Conservation (phyloP, 2,113 vertebrate species). For the Reinhardtius hippoglossoides region DNA sequence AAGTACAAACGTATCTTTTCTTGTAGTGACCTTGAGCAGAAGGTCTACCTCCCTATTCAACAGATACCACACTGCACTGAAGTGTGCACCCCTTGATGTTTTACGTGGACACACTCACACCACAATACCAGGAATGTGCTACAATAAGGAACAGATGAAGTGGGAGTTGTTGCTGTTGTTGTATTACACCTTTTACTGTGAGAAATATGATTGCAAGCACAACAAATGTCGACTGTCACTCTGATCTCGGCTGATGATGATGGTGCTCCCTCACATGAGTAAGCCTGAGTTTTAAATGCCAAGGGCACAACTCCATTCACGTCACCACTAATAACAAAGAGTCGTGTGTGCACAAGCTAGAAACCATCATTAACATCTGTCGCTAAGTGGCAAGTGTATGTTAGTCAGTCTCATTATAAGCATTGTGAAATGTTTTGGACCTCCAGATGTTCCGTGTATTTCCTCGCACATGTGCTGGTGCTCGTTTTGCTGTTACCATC, state of each 20-base stretch:
- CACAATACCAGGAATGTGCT: neutral
- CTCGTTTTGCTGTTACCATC: conserved; percentile 24
- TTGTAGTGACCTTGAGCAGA: conserved; percentile 47
- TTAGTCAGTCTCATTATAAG: conserved; percentile 37
- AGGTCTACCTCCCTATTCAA: conserved; percentile 20
- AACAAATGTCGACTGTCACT: conserved; percentile 9
- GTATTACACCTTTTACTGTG: neutral
- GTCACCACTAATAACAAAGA: conserved; percentile 25
- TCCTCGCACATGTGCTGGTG: conserved; percentile 18
- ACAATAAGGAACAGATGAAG: neutral
- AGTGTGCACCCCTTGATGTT: neutral
- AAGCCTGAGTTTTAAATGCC: conserved; percentile 22
- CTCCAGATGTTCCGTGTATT: conserved; percentile 55
- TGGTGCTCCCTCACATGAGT: conserved; percentile 20
- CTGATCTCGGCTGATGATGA: conserved; percentile 19
- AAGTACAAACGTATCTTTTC: conserved; percentile 5
- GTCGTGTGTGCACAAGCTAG: conserved; percentile 4
- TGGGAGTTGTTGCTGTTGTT: neutral
- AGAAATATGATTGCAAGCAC: conserved; percentile 13
- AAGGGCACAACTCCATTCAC: conserved; percentile 45
- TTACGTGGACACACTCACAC: neutral
- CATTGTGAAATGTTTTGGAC: conserved; percentile 1
- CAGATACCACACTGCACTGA: conserved; percentile 1
- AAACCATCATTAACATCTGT: conserved; percentile 39
- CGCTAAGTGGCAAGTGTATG: conserved; percentile 9